Conservation (phyloP, 2,888 invertebrate species). For the Drosophila paramelanica region DNA sequence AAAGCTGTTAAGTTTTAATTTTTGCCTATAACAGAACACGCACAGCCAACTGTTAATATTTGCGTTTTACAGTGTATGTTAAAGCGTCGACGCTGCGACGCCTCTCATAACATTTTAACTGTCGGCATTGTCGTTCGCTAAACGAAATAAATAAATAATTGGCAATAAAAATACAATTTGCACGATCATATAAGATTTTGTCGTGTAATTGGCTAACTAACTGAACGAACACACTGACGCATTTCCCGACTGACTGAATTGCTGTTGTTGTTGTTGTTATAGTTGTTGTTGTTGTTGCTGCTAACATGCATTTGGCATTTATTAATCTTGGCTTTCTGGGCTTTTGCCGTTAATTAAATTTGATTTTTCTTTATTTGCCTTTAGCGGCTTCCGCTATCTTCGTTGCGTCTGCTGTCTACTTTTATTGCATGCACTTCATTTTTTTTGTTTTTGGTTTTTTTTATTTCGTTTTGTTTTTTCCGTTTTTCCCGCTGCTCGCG, state of each 20-base stretch:
- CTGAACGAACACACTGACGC: slow-evolving; percentile 23
- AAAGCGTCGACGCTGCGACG: slow-evolving; percentile 18
- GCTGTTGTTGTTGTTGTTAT: neutral
- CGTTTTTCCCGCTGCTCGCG: slow-evolving; percentile 19
- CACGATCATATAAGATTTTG: slow-evolving; percentile 77
- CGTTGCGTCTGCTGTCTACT: slow-evolving; percentile 9
- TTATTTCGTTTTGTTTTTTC: slow-evolving; percentile 9
- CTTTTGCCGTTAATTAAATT: slow-evolving; percentile 66
- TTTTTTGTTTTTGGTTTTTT: slow-evolving; percentile 8
- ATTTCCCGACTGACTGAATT: slow-evolving; percentile 17
- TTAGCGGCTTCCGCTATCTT: slow-evolving; percentile 33
- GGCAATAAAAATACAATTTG: slow-evolving; percentile 80
- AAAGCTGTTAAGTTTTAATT: neutral
- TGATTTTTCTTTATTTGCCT: slow-evolving; percentile 59
- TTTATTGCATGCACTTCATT: slow-evolving; percentile 34
- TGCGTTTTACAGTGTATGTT: slow-evolving; percentile 24
- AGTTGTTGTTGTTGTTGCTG: slow-evolving; percentile 34
- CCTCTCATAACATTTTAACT: slow-evolving; percentile 50
- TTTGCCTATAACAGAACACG: neutral
- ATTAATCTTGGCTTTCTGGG: slow-evolving; percentile 29
- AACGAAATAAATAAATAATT: slow-evolving; percentile 79
- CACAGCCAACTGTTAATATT: neutral
- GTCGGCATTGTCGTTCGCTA: slow-evolving; percentile 52
- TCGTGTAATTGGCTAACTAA: slow-evolving; percentile 69
- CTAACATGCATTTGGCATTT: slow-evolving; percentile 46